Base-by-base conservation (phyloP, 2,888 invertebrate genomes). In the Kuschelorhynchus macadamiae region DNA sequence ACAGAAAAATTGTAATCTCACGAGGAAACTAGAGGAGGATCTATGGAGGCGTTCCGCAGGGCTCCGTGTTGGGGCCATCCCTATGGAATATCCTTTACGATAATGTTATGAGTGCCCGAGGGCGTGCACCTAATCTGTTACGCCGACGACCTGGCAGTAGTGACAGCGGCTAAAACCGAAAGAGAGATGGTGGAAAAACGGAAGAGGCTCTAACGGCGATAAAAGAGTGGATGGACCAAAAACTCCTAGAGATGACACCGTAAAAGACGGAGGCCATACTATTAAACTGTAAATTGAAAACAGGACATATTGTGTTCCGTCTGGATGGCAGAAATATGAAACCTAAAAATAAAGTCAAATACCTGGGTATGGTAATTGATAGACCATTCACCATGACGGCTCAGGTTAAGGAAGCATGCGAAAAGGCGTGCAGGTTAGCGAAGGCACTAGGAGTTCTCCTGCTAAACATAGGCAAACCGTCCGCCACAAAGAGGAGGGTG, bases 81-180 rank as follows among this genome's bases (percentile, higher is more conserved):
- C 30, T 67, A 33, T 62, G 66, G 67, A 67, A 70, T 36, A 32
- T 65, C 9, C 41, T 69, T 16, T 71, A 68, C 17, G 63, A 67
- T 25, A 63, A 52, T 25, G 25, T 25, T 3, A 25, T 25, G 25
- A 25, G 25, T 25, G 7, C 25, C 25, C 4, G 25, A 25, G 4
- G 25, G 25, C 2, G 25, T 25, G 25, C 4, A 25, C 2, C 4
- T 25, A 7, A 7, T 25, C 25, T 25, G 25, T 7, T 25, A 25
- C 25, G 25, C 25, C 4, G 25, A 25, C 7, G 25, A 25, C 25
- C 25, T 25, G 3, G 25, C 25, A 25, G 25, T 25, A 7, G 25
- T 25, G 25, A 25, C 25, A 7, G 7, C 25, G 25, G 25, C 25
- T 3, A 7, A 25, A 25, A 25, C 2, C 25, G 25, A 25, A 7